Evolutionary conservation across 2,113 vertebrate genomes (phyloP).

Genomic region (Seriola quinqueradiata): DNA sequence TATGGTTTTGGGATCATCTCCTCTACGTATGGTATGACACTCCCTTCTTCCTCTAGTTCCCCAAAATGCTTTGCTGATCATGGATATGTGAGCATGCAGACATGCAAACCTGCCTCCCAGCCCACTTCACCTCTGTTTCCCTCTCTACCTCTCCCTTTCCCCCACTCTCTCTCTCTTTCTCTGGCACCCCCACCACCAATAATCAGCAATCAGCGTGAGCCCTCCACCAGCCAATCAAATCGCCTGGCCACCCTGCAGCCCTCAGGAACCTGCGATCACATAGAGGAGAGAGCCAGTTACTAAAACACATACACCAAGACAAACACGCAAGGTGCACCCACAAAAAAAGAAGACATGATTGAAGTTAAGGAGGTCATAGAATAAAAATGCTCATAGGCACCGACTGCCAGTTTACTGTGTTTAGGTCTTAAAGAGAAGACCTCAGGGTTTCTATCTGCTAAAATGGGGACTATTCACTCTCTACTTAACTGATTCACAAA

Average conservation of each 20-base stretch:
- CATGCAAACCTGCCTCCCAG: slow-evolving; percentile 90
- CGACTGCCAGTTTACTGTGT: background rate
- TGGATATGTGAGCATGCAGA: slow-evolving; percentile 91
- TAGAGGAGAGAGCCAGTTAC: slow-evolving; percentile 93
- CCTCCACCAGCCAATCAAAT: slow-evolving; percentile 98
- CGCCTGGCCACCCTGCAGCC: slow-evolving; percentile 92
- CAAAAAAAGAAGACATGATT: background rate
- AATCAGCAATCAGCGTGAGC: slow-evolving; percentile 91
- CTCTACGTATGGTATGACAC: background rate
- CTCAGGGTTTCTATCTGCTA: background rate
- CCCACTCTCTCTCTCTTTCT: slow-evolving; percentile 68
- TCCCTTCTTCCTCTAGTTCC: slow-evolving; percentile 51
- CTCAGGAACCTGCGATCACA: slow-evolving; percentile 99
- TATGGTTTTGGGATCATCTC: slow-evolving; percentile 3
- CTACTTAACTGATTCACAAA: background rate
- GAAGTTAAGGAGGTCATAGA: background rate
- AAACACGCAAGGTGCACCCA: slow-evolving; percentile 8
- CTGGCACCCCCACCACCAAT: slow-evolving; percentile 75
- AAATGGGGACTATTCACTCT: background rate
- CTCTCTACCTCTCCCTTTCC: slow-evolving; percentile 34
- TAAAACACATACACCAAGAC: slow-evolving; percentile 38
- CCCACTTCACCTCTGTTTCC: slow-evolving; percentile 9
- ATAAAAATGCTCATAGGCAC: background rate
- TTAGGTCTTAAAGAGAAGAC: background rate
- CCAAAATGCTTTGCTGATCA: slow-evolving; percentile 81